Conservation (phyloP, 2,797 vertebrate species). For the Lophius americanus region DNA sequence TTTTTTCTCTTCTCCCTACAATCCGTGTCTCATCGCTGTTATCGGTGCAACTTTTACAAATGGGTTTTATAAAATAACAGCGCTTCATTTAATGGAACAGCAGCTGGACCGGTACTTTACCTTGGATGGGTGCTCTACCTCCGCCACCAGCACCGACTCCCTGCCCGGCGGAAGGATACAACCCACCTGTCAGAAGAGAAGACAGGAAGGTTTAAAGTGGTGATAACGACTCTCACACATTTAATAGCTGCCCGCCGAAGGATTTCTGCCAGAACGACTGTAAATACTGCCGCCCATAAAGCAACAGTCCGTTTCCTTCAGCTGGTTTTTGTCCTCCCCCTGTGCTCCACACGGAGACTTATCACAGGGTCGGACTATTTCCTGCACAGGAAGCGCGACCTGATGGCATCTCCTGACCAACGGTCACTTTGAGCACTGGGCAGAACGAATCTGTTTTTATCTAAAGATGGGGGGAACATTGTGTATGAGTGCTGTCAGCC, state of each 20-base stretch:
- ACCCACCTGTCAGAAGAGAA: constrained; percentile 45
- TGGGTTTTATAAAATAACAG: too few species aligned
- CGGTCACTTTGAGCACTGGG: constrained; percentile 59
- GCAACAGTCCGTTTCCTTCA: not conserved
- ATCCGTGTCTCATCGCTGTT: not conserved
- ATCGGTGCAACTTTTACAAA: not conserved
- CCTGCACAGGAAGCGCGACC: constrained; percentile 64
- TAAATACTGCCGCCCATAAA: constrained; percentile 9
- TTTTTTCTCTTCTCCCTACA: not conserved
- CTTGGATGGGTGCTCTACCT: constrained; percentile 81
- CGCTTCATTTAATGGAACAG: not conserved
- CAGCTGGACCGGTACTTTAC: constrained; percentile 44
- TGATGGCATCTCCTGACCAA: constrained; percentile 66
- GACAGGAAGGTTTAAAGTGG: not conserved
- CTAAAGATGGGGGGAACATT: constrained; percentile 22
- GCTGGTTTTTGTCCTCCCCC: constrained; percentile 30
- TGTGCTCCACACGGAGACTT: constrained; percentile 29
- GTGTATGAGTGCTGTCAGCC: constrained; percentile 10
- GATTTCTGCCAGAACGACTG: not conserved
- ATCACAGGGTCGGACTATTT: constrained; percentile 57
- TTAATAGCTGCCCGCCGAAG: not conserved
- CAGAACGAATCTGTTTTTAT: constrained; percentile 28
- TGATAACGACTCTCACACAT: not conserved
- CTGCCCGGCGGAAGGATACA: constrained; percentile 55
- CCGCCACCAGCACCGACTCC: constrained; percentile 61